These are phyloP conservation scores for Desmophyllum pertusum DNA, from an alignment of 92 coral and sea anemone genomes.

Conservation along the genomic window DNA sequence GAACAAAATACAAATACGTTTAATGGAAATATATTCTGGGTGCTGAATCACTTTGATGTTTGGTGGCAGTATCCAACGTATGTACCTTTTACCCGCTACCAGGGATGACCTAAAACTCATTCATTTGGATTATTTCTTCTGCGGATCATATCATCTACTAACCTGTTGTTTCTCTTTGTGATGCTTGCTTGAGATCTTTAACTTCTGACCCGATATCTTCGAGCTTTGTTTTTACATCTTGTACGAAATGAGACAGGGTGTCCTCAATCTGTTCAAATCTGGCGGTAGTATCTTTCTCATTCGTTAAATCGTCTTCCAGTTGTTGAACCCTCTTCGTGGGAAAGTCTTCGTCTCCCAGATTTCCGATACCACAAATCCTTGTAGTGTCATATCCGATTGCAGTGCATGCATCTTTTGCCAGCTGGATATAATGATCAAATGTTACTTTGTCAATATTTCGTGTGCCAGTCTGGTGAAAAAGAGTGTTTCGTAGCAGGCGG, in stretches of 20 bases:
- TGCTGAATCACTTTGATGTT: no score
- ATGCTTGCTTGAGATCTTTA: no score
- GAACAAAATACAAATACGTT: no score
- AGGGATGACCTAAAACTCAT: no score
- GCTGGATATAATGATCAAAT: slow-evolving; percentile 20
- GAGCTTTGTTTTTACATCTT: background rate
- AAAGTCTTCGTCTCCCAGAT: slow-evolving; percentile 38
- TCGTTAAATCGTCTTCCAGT: slow-evolving; percentile 10
- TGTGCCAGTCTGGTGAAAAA: slow-evolving; percentile 31
- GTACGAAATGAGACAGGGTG: background rate
- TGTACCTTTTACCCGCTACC: no score
- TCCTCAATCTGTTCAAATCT: background rate
- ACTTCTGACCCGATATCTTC: no score
- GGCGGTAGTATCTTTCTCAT: background rate
- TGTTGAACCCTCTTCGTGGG: slow-evolving; percentile 36
- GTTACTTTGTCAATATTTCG: slow-evolving; percentile 26
- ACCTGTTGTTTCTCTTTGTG: no score
- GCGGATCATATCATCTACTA: no score
- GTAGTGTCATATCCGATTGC: slow-evolving; percentile 17
- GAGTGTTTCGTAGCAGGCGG: slow-evolving; percentile 38
- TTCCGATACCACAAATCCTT: slow-evolving; percentile 11
- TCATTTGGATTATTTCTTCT: no score
- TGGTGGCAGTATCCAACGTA: no score
- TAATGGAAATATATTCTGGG: no score
- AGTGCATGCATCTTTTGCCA: slow-evolving; percentile 27